phyloP scores from a whole-genome alignment of 2,797 vertebrate genomes.

The Rhinichthys osculus region DNA sequence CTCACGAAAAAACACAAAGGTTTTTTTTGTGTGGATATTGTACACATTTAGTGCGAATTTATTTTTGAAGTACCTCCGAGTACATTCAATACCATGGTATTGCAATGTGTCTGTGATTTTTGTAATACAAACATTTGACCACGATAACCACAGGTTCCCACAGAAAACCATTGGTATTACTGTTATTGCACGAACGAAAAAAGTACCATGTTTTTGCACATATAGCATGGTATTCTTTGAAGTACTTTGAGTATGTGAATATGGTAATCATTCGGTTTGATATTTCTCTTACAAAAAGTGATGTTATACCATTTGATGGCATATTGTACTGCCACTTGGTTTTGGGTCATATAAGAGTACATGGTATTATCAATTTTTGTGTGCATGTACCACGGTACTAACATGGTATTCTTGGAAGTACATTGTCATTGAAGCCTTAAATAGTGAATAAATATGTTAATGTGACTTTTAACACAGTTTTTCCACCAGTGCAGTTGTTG shows the following conservation, averaged over 20 bases:
- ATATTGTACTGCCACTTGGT: background rate
- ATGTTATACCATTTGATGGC: background rate
- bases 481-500: background rate
- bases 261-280: background rate
- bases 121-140: background rate
- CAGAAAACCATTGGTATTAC: background rate
- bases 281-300: background rate
- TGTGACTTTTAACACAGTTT: background rate
- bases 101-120: background rate
- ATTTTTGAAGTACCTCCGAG: background rate
- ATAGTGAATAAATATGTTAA: background rate
- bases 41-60: no score
- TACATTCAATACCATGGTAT: background rate
- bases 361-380: background rate
- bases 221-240: background rate
- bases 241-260: background rate
- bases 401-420: background rate
- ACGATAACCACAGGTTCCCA: background rate
- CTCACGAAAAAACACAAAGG: background rate
- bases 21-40: background rate
- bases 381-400: background rate
- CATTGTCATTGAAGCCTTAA: background rate
- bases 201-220: background rate
- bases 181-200: background rate
- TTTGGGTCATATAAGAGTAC: background rate